Evolutionary conservation across 2,888 invertebrate genomes (phyloP), one percentile per base, ranked within the genome.

Genomic region (Heliothis peltigera): DNA sequence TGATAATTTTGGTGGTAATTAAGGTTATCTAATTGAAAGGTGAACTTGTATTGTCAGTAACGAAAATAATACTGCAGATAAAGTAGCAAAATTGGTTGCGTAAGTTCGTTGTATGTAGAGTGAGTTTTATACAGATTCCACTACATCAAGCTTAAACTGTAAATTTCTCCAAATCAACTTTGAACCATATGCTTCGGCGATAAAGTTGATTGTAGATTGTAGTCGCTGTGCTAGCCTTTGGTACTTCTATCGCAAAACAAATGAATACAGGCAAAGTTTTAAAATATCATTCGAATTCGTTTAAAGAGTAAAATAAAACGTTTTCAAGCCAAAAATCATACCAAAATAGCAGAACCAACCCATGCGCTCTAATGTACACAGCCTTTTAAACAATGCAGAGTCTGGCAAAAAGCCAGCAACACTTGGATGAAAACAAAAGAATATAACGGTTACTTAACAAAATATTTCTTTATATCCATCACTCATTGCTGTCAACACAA

Each of bases 391-490:
- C 56, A 71, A 71, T 61, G 22, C 49, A 42, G 21, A 46, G 12
- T 18, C 35, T 75, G 46, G 59, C 53, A 56, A 47, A 43, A 39
- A 1, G 55, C 63, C 59, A 57, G 17, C 49, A 56, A 57, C 35
- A 25, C 32, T 48, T 44, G 19, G 0, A 39, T 49, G 46, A 47
- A 70, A 60, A 64, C 64, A 57, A 75, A 57, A 44, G n/a, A 49
- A 56, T 42, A 60, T 56, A 70, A 54, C 35, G 28, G 59, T 4
- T 64, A 73, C 59, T 60, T 75, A 53, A 60, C 59, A 63, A 70
- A 64, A 73, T 55, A 49, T 72, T 64, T 56, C 28, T 77, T 77
- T 64, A 56, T 64, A 61, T 48, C 60, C 60, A 74, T 73, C 59
- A 60, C 46, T 76, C 61, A 62, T 61, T 51, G 42, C 62, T 44